phyloP scores from a whole-genome alignment of 2,888 invertebrate species.

The Drosophila mimica region DNA sequence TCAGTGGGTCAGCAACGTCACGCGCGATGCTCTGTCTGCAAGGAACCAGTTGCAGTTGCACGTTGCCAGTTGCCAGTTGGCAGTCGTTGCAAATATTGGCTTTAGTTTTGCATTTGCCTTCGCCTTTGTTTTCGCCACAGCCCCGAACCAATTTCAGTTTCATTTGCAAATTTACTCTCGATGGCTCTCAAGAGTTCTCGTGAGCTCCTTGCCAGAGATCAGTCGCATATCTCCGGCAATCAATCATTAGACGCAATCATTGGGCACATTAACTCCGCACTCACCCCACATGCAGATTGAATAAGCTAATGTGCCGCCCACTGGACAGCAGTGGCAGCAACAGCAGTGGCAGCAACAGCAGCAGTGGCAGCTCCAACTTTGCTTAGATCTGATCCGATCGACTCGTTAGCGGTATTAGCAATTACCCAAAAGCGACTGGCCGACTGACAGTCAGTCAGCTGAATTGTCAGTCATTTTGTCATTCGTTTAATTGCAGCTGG shows the following conservation, averaged over 20 bases:
- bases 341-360: conserved; percentile 9
- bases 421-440: conserved; percentile 68
- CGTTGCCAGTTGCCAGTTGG: conserved; percentile 28
- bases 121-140: conserved; percentile 7
- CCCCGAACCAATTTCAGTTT: conserved; percentile 68
- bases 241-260: conserved; percentile 78
- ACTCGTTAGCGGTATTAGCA: conserved; percentile 80
- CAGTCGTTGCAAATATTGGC: conserved; percentile 17
- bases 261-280: conserved; percentile 74
- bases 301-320: conserved; percentile 77
- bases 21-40: conserved; percentile 56
- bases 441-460: conserved; percentile 44
- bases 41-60: conserved; percentile 65
- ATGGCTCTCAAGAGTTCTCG: conserved; percentile 27
- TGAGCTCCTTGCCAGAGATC: conserved; percentile 20
- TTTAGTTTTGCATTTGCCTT: conserved; percentile 19
- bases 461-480: conserved; percentile 79
- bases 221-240: conserved; percentile 70
- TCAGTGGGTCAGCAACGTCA: conserved; percentile 79
- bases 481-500: conserved; percentile 77
- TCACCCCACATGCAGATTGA: conserved; percentile 65
- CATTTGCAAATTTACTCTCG: conserved; percentile 72
- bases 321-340: conserved; percentile 56
- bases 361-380: conserved; percentile 20
- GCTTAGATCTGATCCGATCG: conserved; percentile 45